Conservation (phyloP, 1,140 invertebrate species). For the Agrilus planipennis region DNA sequence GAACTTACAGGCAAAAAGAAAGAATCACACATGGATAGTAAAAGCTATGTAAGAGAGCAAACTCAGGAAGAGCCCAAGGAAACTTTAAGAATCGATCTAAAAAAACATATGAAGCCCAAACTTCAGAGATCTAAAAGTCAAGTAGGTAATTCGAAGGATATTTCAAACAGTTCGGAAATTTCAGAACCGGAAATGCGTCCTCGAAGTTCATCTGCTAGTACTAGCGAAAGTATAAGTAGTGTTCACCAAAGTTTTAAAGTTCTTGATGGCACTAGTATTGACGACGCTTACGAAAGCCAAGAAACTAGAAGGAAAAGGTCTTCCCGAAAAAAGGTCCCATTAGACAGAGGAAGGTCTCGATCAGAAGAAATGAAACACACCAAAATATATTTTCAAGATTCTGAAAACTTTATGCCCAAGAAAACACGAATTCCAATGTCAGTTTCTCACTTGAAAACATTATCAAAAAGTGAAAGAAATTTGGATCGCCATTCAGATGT, state of each 20-base stretch:
- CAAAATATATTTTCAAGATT: conserved; percentile 6
- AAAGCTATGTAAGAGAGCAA: too few species aligned
- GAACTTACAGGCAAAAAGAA: too few species aligned
- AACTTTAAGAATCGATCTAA: too few species aligned
- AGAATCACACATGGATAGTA: too few species aligned
- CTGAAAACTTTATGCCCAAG: conserved; percentile 2
- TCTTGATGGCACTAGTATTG: conserved; percentile 16
- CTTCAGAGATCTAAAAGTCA: too few species aligned
- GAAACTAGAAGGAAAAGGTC: conserved; percentile 4
- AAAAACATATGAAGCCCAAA: too few species aligned
- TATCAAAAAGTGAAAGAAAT: conserved; percentile 27
- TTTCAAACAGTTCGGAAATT: too few species aligned
- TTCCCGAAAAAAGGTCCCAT: not conserved
- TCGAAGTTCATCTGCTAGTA: too few species aligned
- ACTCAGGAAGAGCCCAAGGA: too few species aligned
- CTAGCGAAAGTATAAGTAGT: conserved; percentile 5
- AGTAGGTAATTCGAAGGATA: too few species aligned
- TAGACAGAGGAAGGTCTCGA: conserved; percentile 16
- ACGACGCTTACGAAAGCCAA: conserved; percentile 7
- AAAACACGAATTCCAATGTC: conserved; percentile 21
- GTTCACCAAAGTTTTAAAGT: conserved; percentile 27
- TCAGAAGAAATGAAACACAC: conserved; percentile 18
- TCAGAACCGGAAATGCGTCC: too few species aligned
- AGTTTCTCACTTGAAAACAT: conserved; percentile 15
- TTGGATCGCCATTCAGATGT: conserved; percentile 15